Evolutionary conservation across 2,888 invertebrate species (phyloP).

Genomic region (Thymelicus sylvestris): DNA sequence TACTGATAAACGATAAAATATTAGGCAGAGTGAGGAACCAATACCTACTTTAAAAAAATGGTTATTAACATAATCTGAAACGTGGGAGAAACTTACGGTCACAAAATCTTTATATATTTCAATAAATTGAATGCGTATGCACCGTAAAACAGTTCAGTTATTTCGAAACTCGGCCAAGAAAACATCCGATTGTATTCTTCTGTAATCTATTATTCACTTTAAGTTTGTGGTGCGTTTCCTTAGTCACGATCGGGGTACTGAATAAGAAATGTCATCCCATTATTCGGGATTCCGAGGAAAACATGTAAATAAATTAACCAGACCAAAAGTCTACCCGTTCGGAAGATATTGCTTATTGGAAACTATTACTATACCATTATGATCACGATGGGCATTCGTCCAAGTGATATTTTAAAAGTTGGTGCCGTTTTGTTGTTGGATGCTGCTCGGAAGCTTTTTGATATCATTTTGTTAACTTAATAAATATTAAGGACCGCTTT

Average conservation of each 20-base stretch:
- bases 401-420: constrained; percentile 54
- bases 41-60: too few relatives aligned
- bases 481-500: constrained; percentile 34
- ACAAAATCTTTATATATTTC: background rate
- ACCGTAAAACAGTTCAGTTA: constrained; percentile 10
- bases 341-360: constrained; percentile 73
- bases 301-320: constrained; percentile 60
- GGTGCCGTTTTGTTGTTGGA: constrained; percentile 42
- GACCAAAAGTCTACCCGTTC: constrained; percentile 53
- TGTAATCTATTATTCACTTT: constrained; percentile 32
- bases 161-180: constrained; percentile 27
- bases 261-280: constrained; percentile 40
- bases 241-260: constrained; percentile 32
- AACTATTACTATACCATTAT: constrained; percentile 60
- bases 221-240: constrained; percentile 34
- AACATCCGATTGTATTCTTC: constrained; percentile 31
- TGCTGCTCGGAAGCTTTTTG: constrained; percentile 25
- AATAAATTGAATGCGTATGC: background rate
- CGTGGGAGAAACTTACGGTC: too few relatives aligned
- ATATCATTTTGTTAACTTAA: constrained; percentile 30
- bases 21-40: too few relatives aligned
- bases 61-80: too few relatives aligned
- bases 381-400: constrained; percentile 53
- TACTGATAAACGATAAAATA: too few relatives aligned
- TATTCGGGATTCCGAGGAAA: constrained; percentile 39